Base-by-base conservation (phyloP, 2,888 invertebrate species). In the Thysanoteuthis rhombus region DNA sequence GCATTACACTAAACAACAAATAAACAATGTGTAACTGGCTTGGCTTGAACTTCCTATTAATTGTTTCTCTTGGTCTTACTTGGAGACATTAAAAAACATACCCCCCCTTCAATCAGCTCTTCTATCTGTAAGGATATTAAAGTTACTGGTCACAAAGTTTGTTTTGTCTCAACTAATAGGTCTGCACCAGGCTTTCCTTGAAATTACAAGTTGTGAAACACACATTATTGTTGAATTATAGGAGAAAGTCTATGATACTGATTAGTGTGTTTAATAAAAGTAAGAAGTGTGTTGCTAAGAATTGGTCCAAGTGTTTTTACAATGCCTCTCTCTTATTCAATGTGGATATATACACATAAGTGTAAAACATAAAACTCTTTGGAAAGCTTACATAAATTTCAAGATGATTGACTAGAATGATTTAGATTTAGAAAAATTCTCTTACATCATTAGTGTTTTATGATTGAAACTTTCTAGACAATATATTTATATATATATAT, bases 141-240 rank as follows among this genome's bases (percentile, higher is more conserved):
- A 75, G 75, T 75, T 75, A 75, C 75, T 75, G 75, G 75, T n/a
- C 75, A 75, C 75, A 75, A 75, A 75, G 75, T 75, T 75, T 75
- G n/a, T 75, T 75, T 75, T 75, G 75, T 75, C 75, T 75, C n/a
- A 75, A 16, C n/a, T 75, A 75, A 75, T 75, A 75, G 75, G 75
- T 75, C 75, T 75, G 75, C 75, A 75, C 75, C 19, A n/a, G 75
- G 75, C 75, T n/a, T n/a, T 75, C n/a, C n/a, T n/a, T n/a, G 10
- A 75, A 75, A 75, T 75, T 75, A 75, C 75, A 75, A 75, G 75
- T n/a, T 75, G 16, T 36, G 75, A 25, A 75, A 75, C 25, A 75
- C 75, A n/a, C 75, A 75, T 75, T 75, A 75, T 75, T 75, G 75
- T 36, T 75, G 75, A 75, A 75, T 75, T 75, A 75, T 75, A 75